Evolutionary conservation across 2,113 vertebrate species (phyloP), one percentile per base, ranked within the genome.

Genomic region (Montifringilla adamsi): DNA sequence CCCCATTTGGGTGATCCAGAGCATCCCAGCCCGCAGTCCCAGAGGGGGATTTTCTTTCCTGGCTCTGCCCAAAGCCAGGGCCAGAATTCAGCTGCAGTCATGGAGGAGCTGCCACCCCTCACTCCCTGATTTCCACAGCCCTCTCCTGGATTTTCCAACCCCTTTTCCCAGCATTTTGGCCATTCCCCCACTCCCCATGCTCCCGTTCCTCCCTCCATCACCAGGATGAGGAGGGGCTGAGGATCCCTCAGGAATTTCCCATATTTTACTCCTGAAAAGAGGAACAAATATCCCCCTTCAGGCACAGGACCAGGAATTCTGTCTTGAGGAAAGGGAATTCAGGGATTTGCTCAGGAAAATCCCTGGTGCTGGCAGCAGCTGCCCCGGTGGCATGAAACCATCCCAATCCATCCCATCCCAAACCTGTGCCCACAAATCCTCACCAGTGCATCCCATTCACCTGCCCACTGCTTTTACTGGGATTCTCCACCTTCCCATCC

Each of bases 61-160:
- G 37, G 6, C 31, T n/a, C 33, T 64, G 44, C 63, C 78, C 75
- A 44, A 58, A 62, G 7, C 15, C 15, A 2, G 69, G 35, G 81
- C 49, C 41, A 19, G 77, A 16, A 74, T 41, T 24, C 0, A 1
- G 13, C 49, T 4, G 8, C 41, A 24, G 74, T 3, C 69, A 33
- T 0, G 0, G 55, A 62, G 80, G 30, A 46, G 20, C 1, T 44
- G 27, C 52, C 0, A 1, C 28, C 22, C 78, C 24, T 16, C 5
- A 0, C 3, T 39, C 11, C 0, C 41, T 12, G 55, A 59, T 59
- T 15, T n/a, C 73, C 50, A 17, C 56, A 35, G 10, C 56, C 33
- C 33, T 58, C 21, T 59, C n/a, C 58, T 37, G 58, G 58, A 17
- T 59, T n/a, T 59, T 35, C n/a, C 14, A 59, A 16, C n/a, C 58